Evolutionary conservation across 2,113 vertebrate genomes (phyloP).

Genomic region (Otus sunia): DNA sequence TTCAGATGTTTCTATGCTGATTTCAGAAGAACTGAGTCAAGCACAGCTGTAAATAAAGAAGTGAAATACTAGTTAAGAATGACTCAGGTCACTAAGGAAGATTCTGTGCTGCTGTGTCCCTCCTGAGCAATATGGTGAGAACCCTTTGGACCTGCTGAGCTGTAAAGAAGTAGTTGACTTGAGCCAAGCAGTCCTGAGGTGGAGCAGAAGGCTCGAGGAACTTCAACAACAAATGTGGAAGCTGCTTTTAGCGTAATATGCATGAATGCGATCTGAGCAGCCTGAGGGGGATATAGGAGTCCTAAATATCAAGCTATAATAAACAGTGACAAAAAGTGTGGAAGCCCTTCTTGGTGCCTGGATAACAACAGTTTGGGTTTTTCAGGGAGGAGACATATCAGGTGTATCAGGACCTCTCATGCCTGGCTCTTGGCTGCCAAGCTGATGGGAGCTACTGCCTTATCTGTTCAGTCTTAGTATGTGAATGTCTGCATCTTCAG

Average conservation of each 20-base stretch:
- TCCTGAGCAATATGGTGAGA: background rate
- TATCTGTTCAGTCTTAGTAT: accelerated
- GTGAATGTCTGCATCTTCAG: background rate
- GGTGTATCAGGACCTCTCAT: background rate
- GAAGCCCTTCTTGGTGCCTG: no score
- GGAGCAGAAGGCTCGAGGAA: background rate
- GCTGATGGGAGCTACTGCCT: background rate
- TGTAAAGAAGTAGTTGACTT: background rate
- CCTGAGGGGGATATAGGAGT: background rate
- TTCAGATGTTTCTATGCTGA: background rate
- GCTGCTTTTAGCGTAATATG: background rate
- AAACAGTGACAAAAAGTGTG: background rate
- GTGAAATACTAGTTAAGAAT: background rate
- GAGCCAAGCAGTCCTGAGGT: background rate
- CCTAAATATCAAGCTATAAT: background rate
- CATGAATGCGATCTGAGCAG: background rate
- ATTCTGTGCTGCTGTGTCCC: background rate
- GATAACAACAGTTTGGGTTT: background rate
- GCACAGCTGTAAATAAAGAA: background rate
- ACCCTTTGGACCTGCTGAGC: background rate
- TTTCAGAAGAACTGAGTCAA: background rate
- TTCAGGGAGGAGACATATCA: background rate
- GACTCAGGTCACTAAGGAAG: background rate
- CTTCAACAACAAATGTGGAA: background rate
- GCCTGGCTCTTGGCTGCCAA: background rate